phyloP scores from a whole-genome alignment of 1,140 invertebrate species.

The Brachionus rotundiformis region DNA sequence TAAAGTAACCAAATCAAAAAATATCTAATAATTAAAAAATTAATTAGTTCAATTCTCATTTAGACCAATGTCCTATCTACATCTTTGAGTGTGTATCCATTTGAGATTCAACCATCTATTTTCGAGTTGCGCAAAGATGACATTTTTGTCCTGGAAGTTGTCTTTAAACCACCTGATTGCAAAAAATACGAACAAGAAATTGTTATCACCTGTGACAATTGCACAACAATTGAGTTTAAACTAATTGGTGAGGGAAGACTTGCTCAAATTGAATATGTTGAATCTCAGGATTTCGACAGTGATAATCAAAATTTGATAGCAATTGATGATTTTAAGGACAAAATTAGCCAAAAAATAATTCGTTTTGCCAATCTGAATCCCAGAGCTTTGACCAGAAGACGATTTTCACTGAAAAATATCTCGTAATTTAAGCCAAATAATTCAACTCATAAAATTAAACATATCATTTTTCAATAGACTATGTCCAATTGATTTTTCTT shows the following conservation, averaged over 20 bases:
- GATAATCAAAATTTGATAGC: background rate
- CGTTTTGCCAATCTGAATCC: conserved; percentile 28
- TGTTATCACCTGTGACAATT: conserved; percentile 63
- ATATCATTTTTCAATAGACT: too few species aligned
- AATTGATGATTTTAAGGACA: conserved; percentile 41
- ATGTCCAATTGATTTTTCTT: conserved; percentile 49
- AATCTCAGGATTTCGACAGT: background rate
- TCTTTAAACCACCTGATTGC: conserved; percentile 58
- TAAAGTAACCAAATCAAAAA: conserved; percentile 60
- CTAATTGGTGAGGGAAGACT: conserved; percentile 57
- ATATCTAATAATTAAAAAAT: background rate
- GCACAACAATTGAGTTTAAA: conserved; percentile 60
- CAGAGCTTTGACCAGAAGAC: background rate
- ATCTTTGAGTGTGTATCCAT: conserved; percentile 57
- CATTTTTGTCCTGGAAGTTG: conserved; percentile 58
- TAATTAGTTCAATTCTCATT: conserved; percentile 39
- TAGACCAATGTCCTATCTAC: conserved; percentile 58
- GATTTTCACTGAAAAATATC: conserved; percentile 26
- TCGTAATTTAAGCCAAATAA: conserved; percentile 4
- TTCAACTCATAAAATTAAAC: too few species aligned
- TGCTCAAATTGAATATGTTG: conserved; percentile 36
- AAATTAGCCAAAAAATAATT: conserved; percentile 12
- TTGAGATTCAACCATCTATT: conserved; percentile 61
- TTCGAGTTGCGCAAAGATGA: conserved; percentile 59
- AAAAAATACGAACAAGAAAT: conserved; percentile 57